Evolutionary conservation across 2,888 invertebrate species (phyloP).

Genomic region (Ochropleura plecta): DNA sequence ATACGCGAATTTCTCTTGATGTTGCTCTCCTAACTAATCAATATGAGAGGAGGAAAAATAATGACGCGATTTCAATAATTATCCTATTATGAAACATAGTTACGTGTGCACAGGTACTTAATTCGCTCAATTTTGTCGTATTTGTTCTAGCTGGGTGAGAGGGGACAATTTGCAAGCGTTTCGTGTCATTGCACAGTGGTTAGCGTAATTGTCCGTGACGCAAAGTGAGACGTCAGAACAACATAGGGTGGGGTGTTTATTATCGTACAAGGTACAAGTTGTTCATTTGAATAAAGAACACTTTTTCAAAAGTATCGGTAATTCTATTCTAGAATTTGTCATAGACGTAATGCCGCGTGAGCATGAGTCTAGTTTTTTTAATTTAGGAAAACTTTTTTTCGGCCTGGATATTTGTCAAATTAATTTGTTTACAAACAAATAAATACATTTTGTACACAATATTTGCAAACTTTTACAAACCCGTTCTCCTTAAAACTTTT

Average conservation of each 20-base stretch:
- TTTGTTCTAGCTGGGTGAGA: slow-evolving; percentile 73
- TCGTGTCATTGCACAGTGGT: slow-evolving; percentile 64
- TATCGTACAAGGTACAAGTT: slow-evolving; percentile 26
- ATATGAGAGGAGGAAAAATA: neutral
- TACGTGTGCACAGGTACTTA: slow-evolving; percentile 61
- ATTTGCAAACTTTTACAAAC: neutral
- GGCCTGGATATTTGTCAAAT: neutral
- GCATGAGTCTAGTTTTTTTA: neutral
- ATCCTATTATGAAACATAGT: slow-evolving; percentile 22
- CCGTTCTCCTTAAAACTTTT: neutral
- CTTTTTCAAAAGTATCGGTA: neutral
- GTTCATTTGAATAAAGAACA: slow-evolving; percentile 17
- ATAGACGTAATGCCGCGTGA: neutral
- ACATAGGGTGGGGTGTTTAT: slow-evolving; percentile 43
- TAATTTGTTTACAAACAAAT: neutral
- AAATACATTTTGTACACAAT: neutral
- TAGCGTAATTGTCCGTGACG: slow-evolving; percentile 68
- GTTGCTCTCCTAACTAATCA: neutral
- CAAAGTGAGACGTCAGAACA: slow-evolving; percentile 65
- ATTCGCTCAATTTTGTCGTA: slow-evolving; percentile 67
- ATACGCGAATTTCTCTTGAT: neutral
- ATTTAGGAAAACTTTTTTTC: neutral
- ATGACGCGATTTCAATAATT: neutral
- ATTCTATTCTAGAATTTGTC: neutral
- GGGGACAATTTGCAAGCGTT: slow-evolving; percentile 66